Evolutionary conservation across 2,888 invertebrate species (phyloP), one percentile per base, ranked within the genome.

Genomic region (Tuberolachnus salignus): DNA sequence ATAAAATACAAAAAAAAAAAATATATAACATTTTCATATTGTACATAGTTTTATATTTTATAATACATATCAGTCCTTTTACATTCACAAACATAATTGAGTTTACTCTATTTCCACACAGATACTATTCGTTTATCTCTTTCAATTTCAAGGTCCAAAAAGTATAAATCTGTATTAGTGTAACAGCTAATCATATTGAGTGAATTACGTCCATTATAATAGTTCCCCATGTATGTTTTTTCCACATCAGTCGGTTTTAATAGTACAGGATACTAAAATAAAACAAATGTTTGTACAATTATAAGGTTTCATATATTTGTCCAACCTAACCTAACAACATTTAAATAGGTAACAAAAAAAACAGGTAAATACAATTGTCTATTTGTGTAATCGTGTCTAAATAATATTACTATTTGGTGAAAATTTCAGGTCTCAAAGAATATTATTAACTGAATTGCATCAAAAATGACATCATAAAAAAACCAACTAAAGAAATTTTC

Each of bases 101-200:
- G 57, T 46, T 46, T 85, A 88, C 9, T 11, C 66, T 71, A 94
- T 86, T 93, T 92, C 91, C 92, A 94, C 82, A 95, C 90, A 83
- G 94, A 88, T 69, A 91, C 89, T 80, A 94, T 90, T 86, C 92
- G 92, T 44, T 93, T 90, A 86, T 95, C 95, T 81, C 91, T 90
- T 83, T 95, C 95, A 21, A 95, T 90, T 81, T 93, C 90, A 83
- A 92, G 92, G 84, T 94, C 94, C 72, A 95, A 88, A 81, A 92
- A 90, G 59, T 90, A 90, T 9, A 91, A 88, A 78, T 91, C 91
- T 61, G 94, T 88, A 19, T 92, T 91, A 13, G 93, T 92, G 80
- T 92, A 89, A 84, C 95, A 94, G 86, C 97, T 96, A 83, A 97
- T 95, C 86, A 96, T 94, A 86, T 97, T 97, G 80, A 92, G 89